Percentiles rank a stretch among this genome's conserved stretches.
Evolutionary conservation across 2,888 invertebrate species (phyloP).

Genomic region (Imbricaverruca yamaguchii): DNA sequence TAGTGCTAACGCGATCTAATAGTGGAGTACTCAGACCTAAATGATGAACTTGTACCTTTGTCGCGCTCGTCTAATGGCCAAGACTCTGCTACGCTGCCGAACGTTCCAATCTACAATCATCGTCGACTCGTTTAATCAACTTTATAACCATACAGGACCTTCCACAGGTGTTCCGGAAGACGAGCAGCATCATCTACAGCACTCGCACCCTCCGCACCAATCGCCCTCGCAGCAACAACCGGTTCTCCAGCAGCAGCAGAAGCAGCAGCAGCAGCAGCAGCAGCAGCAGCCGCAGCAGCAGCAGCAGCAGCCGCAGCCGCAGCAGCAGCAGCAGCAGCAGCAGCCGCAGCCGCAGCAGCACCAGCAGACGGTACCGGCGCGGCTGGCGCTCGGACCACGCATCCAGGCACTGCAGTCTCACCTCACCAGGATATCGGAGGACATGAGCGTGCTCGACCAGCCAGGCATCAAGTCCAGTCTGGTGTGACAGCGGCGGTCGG

Average conservation of each 20-base stretch:
- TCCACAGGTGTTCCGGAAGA: neutral
- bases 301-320: conserved; percentile 8
- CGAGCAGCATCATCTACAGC: neutral
- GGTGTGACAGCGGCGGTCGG: neutral
- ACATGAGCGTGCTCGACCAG: conserved; percentile 33
- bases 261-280: conserved; percentile 29
- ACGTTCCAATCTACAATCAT: too few relatives aligned
- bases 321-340: conserved; percentile 32
- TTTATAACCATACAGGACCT: too few relatives aligned
- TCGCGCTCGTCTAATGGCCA: too few relatives aligned
- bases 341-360: conserved; percentile 32
- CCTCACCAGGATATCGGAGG: conserved; percentile 42
- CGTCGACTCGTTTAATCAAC: too few relatives aligned
- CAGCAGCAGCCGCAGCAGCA: conserved; percentile 34
- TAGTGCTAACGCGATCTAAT: too few relatives aligned
- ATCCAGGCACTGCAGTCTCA: conserved; percentile 35
- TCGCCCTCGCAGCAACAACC: neutral
- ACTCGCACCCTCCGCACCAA: neutral
- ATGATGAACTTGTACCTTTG: too few relatives aligned
- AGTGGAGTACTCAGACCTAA: too few relatives aligned
- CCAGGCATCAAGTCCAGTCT: conserved; percentile 15
- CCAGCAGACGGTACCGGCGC: conserved; percentile 39
- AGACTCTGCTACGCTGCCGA: too few relatives aligned
- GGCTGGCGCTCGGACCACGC: conserved; percentile 35
- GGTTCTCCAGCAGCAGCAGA: conserved; percentile 6